Percentiles rank a stretch among this genome's conserved stretches.
These are phyloP conservation scores for Bujurquina vittata DNA, from an alignment of 2,113 vertebrate species.

Conservation along the genomic window DNA sequence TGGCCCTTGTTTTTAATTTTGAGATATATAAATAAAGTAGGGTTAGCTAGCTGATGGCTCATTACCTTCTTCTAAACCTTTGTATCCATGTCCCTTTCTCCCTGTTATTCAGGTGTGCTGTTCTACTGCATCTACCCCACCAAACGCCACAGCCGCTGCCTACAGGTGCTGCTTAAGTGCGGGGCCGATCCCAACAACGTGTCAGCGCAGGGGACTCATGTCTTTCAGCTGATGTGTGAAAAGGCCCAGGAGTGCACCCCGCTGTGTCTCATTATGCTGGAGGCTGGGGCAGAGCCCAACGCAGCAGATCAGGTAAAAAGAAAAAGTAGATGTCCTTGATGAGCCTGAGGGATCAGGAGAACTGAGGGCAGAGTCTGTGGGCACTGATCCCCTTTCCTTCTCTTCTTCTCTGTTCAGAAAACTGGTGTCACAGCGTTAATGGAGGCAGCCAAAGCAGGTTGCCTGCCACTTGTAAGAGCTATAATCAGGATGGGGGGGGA, in stretches of 20 bases:
- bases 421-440: conserved; percentile 90
- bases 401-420: conserved; percentile 72
- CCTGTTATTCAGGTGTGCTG: conserved; percentile 81
- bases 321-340: too few species aligned
- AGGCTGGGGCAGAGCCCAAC: conserved; percentile 87
- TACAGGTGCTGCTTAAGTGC: conserved; percentile 81
- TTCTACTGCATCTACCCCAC: conserved; percentile 92
- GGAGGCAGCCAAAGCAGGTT: conserved; percentile 86
- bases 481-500: conserved; percentile 86
- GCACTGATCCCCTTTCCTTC: not conserved
- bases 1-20: not conserved
- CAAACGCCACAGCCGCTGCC: conserved; percentile 84
- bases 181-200: conserved; percentile 89
- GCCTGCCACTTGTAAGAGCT: conserved; percentile 79
- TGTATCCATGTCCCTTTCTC: not conserved
- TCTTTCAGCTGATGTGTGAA: conserved; percentile 89
- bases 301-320: conserved; percentile 78
- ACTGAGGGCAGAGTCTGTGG: not conserved
- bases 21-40: not conserved
- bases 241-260: conserved; percentile 79
- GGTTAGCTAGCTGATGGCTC: not conserved
- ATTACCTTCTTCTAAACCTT: not conserved
- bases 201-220: conserved; percentile 78
- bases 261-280: conserved; percentile 86
- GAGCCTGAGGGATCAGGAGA: not conserved